These are phyloP conservation scores for Cheumatopsyche charites DNA, from an alignment of 1,140 invertebrate genomes.

Conservation along the genomic window DNA sequence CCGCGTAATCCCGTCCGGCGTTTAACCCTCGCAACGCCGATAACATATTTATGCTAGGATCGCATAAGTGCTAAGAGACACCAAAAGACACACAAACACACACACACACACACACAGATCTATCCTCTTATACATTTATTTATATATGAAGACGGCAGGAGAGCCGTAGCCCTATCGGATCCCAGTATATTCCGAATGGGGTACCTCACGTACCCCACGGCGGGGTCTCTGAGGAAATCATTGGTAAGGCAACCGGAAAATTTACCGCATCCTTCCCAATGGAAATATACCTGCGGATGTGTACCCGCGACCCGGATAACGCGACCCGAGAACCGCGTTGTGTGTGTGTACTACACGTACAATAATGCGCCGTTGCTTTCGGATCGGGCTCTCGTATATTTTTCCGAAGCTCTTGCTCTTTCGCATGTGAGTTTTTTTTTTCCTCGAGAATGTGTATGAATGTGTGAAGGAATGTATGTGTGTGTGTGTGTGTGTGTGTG, in stretches of 20 bases:
- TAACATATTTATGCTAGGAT: slow-evolving; percentile 47
- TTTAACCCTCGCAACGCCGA: slow-evolving; percentile 31
- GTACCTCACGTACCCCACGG: slow-evolving; percentile 14
- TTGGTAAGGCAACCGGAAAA: slow-evolving; percentile 51
- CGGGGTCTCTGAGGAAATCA: slow-evolving; percentile 54
- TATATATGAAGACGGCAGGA: slow-evolving; percentile 18
- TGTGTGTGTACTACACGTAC: slow-evolving; percentile 29
- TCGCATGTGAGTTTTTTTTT: no score
- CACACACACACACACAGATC: no score
- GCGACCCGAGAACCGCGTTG: slow-evolving; percentile 3
- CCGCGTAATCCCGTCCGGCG: background rate
- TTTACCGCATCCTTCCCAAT: slow-evolving; percentile 49
- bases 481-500: no score
- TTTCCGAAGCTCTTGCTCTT: no score
- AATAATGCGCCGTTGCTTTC: slow-evolving; percentile 27
- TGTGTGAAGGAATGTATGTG: no score
- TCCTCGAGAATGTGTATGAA: no score
- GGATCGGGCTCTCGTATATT: no score
- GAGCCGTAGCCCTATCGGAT: slow-evolving; percentile 48
- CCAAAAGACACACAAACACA: slow-evolving; percentile 41
- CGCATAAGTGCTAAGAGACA: slow-evolving; percentile 49
- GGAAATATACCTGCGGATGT: slow-evolving; percentile 49
- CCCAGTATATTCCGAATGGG: slow-evolving; percentile 47
- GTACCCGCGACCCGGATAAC: slow-evolving; percentile 46
- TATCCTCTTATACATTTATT: no score